Base-by-base conservation (phyloP, 2,113 vertebrate genomes). In the Daphoenositta chrysoptera region DNA sequence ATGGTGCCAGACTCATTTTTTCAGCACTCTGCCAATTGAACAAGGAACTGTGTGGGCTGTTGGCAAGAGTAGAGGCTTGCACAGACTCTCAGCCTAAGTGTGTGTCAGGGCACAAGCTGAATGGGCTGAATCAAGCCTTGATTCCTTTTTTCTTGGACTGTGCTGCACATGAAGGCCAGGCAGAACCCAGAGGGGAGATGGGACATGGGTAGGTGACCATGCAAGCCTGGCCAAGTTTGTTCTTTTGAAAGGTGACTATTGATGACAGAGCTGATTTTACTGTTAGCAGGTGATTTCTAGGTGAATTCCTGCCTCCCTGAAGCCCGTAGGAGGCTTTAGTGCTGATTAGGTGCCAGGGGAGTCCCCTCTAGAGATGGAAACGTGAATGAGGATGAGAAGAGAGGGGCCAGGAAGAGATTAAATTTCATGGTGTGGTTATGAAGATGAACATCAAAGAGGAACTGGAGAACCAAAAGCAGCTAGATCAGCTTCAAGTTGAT, bases 261-360 rank as follows among this genome's bases (percentile, higher is more conserved):
- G 90, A 70, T 96, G 90, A 81, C n/a, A 75, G 75, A 91, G 72
- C 51, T 89, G 90, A 86, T 96, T 31, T 39, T 81, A 58, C 33
- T 3, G 51, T 72, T 92, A 92, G 83, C 80, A 95, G 94, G 96
- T 97, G 92, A 80, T 96, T 97, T 96, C 90, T 94, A 58, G 94
- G 96, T 97, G 94, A 96, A 96, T 96, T 96, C 93, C 94, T 93
- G 85, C 65, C 80, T 94, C 72, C 72, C 60, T 90, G 77, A 60
- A 92, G 96, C 44, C 80, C 0, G 76, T 94, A 91, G 86, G 88
- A 96, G 90, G 88, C 63, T 92, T 70, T 83, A 47, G 39, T 81
- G 86, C 82, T 88, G 91, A 96, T 89, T 53, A 73, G 39, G 17
- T 95, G 40, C 68, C 48, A 89, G 90, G 88, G 90, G 76, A 96